Base-by-base conservation (phyloP, 2,888 invertebrate genomes). In the Agriopis aurantiaria region DNA sequence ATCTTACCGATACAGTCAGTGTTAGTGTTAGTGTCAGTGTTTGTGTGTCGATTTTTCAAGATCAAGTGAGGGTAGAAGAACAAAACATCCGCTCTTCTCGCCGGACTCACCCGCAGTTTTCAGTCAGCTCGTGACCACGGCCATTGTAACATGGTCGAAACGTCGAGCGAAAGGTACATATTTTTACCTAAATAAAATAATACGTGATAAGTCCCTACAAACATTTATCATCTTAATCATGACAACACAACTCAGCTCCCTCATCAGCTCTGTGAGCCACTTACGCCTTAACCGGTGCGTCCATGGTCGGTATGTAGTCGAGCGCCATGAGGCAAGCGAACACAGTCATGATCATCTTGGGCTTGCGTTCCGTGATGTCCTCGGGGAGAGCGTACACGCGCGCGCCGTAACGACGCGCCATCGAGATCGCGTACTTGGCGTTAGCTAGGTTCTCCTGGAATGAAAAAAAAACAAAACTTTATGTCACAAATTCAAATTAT, bases 321-420 rank as follows among this genome's bases (percentile, higher is more conserved):
- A 98, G 96, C 43, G 98, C 98, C 99, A 99, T 99, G 84, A 99
- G 96, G 89, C 99, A 99, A 43, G 99, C 99, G 95, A 99, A 99
- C 79, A 99, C 98, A 5, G 99, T 99, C 99, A 99, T 99, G 71
- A 99, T 98, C 99, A 99, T 98, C 94, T 99, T 99, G 68, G 97
- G 98, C 90, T 99, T 99, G 33, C 99, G 97, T 95, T 99, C 99
- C 49, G 99, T 98, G 85, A 99, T 99, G 95, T 99, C 99, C 91
- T 99, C 99, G 14, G 99, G 99, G 71, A 99, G 95, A 8, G 99
- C 99, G 93, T 99, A 99, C 17, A 99, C 99, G 71, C 99, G 96
- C 61, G 99, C 99, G 75, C 99, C 99, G 84, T 98, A 98, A 85
- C 99, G 99, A 59, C 99, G 96, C 8, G 99, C 99, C 97, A 99